Evolutionary conservation across 2,113 vertebrate species (phyloP).

Genomic region (Romanogobio albipinnatus): DNA sequence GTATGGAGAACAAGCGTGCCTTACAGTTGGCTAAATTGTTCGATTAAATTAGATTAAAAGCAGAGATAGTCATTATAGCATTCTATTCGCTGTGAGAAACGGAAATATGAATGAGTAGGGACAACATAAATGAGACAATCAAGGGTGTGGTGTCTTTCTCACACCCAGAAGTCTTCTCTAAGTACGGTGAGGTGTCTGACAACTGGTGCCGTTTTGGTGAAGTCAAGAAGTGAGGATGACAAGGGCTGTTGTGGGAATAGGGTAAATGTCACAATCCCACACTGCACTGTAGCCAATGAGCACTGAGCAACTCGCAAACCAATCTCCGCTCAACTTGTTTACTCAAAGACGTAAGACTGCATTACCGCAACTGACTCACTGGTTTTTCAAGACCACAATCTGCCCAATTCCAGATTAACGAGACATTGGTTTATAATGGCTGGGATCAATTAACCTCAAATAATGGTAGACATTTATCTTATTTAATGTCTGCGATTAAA

Average conservation of each 20-base stretch:
- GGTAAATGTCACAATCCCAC: constrained; percentile 75
- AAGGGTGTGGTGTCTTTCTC: constrained; percentile 52
- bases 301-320: constrained; percentile 55
- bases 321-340: constrained; percentile 63
- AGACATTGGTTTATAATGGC: constrained; percentile 35
- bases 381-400: constrained; percentile 57
- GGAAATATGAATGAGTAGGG: constrained; percentile 7
- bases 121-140: constrained; percentile 30
- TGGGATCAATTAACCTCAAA: constrained; percentile 45
- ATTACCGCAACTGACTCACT: constrained; percentile 50
- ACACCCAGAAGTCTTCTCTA: constrained; percentile 45
- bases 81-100: constrained; percentile 3
- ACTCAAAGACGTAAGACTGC: constrained; percentile 52
- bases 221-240: constrained; percentile 67
- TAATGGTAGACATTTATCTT: neutral
- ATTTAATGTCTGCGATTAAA: constrained; percentile 14
- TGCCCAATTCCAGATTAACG: constrained; percentile 41
- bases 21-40: neutral
- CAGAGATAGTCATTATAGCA: neutral
- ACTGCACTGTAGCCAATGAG: constrained; percentile 63
- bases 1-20: constrained; percentile 60
- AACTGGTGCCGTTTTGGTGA: constrained; percentile 60
- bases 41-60: neutral
- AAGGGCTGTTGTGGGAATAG: constrained; percentile 72
- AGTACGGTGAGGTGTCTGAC: constrained; percentile 39